Conservation (phyloP, 2,888 invertebrate species). For the Lysandra bellargus region DNA sequence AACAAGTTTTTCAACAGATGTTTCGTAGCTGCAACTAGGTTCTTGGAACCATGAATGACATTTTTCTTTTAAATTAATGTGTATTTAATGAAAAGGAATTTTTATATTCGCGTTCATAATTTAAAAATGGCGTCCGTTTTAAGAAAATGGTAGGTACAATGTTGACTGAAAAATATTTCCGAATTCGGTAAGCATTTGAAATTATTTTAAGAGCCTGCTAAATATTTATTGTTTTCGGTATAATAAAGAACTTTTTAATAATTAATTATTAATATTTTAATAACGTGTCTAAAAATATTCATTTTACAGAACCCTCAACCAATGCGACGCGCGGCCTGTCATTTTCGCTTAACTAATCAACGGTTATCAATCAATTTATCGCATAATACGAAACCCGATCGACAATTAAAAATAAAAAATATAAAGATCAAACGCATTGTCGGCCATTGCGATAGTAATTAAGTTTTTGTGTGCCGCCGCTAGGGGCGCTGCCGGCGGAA, state of each 20-base stretch:
- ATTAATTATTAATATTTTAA: neutral
- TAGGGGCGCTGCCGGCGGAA: conserved; percentile 46
- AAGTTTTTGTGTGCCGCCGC: conserved; percentile 6
- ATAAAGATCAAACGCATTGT: conserved; percentile 28
- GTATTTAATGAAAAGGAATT: neutral
- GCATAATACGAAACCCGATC: conserved; percentile 28
- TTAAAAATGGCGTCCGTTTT: neutral
- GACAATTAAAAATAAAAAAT: conserved; percentile 26
- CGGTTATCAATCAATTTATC: conserved; percentile 30
- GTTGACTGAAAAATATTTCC: neutral
- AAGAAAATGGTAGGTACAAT: neutral
- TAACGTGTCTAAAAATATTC: neutral
- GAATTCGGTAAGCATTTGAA: neutral
- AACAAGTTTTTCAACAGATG: conserved; percentile 11
- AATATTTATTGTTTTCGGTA: neutral
- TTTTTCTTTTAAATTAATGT: conserved; percentile 8
- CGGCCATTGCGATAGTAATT: conserved; percentile 31
- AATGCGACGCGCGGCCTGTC: neutral
- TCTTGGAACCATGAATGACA: neutral
- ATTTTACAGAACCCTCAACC: neutral
- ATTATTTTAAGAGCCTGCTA: neutral
- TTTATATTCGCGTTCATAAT: neutral
- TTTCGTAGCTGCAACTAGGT: neutral
- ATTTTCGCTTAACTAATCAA: conserved; percentile 10
- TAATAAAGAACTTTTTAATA: neutral